These are phyloP conservation scores for Pitangus sulphuratus DNA, from an alignment of 2,797 vertebrate species.

Conservation along the genomic window DNA sequence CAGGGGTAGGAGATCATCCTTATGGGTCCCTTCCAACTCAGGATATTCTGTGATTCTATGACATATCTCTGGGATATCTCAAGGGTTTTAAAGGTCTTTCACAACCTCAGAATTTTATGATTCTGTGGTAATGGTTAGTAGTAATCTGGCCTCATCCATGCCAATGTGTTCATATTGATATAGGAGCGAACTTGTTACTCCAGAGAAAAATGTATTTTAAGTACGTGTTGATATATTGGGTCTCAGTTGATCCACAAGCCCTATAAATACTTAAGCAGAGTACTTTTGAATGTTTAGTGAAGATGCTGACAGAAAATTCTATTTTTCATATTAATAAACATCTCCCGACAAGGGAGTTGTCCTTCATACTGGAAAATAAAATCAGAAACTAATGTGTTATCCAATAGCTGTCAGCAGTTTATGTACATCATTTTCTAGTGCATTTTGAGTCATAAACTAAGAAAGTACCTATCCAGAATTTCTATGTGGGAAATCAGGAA, in stretches of 20 bases:
- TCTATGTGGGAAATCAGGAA: not conserved
- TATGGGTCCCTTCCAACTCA: not conserved
- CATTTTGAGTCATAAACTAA: not conserved
- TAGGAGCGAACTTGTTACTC: not conserved
- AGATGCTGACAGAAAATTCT: not conserved
- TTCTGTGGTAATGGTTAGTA: rapidly evolving
- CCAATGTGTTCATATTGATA: not conserved
- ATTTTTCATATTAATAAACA: not conserved
- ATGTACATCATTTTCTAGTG: not conserved
- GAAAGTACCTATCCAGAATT: not conserved
- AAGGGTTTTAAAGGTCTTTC: not conserved
- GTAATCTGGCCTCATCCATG: not conserved
- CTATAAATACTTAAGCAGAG: not conserved
- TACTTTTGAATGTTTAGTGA: not conserved
- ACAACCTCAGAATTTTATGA: not conserved
- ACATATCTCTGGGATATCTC: not conserved
- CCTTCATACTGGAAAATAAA: not conserved
- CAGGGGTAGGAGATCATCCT: not conserved
- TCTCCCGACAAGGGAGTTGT: not conserved
- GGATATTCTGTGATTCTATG: not conserved
- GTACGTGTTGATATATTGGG: not conserved
- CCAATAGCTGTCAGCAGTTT: not conserved
- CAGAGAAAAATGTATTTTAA: not conserved
- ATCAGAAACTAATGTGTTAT: not conserved
- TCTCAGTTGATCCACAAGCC: not conserved